Evolutionary conservation across 1,140 invertebrate species (phyloP).

Genomic region (Diabrotica virgifera): DNA sequence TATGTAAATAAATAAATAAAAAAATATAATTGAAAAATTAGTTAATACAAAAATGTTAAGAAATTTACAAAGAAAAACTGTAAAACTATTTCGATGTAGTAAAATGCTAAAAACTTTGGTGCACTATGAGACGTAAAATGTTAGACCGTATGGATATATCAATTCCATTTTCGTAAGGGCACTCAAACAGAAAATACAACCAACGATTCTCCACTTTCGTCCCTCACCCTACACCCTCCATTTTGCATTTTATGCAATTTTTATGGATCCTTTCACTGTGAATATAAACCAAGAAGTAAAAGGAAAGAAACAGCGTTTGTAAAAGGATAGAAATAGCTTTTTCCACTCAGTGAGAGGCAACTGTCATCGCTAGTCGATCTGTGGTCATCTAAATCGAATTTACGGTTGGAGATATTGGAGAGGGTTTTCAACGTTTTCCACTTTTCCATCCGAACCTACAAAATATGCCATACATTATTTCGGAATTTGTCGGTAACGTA

Average conservation of each 20-base stretch:
- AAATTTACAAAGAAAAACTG: no score
- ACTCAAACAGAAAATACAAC: neutral
- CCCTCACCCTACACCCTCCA: neutral
- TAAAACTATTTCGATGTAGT: no score
- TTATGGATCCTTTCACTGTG: constrained; percentile 15
- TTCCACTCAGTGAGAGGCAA: constrained; percentile 13
- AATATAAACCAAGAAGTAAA: constrained; percentile 8
- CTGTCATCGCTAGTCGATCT: constrained; percentile 15
- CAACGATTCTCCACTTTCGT: neutral
- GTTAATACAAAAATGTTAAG: no score
- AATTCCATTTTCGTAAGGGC: neutral
- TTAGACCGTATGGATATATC: no score
- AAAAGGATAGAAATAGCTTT: constrained; percentile 15
- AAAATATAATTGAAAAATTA: no score
- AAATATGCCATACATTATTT: constrained; percentile 20
- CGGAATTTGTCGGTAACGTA: constrained; percentile 10
- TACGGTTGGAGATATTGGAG: constrained; percentile 15
- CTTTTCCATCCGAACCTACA: constrained; percentile 8
- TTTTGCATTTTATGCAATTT: constrained; percentile 16
- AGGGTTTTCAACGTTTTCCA: constrained; percentile 10
- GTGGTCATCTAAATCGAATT: constrained; percentile 20
- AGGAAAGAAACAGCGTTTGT: constrained; percentile 11
- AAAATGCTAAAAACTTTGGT: no score
- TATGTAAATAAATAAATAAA: no score
- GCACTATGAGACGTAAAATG: no score